These are phyloP conservation scores for Etheostoma cragini DNA, from an alignment of 2,113 vertebrate genomes.

Conservation along the genomic window DNA sequence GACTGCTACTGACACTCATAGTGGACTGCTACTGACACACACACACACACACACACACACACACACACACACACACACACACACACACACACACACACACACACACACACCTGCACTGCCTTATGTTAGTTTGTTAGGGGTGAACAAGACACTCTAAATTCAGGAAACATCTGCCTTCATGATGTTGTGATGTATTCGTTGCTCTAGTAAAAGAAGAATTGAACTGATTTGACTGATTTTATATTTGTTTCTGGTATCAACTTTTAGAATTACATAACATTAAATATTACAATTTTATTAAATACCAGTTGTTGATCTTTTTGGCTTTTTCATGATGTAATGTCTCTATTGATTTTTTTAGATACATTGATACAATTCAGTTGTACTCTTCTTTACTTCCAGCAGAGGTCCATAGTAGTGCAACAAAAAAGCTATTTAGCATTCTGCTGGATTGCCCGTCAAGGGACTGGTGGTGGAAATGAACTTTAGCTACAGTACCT, in stretches of 20 bases:
- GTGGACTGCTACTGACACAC: constrained; percentile 73
- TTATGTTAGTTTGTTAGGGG: not conserved
- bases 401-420: not conserved
- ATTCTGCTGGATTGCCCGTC: too few species aligned
- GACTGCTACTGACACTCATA: too few species aligned
- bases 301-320: not conserved
- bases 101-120: not conserved
- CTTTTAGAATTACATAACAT: not conserved
- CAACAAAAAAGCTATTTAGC: too few species aligned
- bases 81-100: not conserved
- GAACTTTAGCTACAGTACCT: too few species aligned
- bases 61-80: constrained; percentile 15
- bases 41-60: constrained; percentile 42
- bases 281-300: not conserved
- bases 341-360: not conserved
- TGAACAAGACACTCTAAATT: not conserved
- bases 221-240: not conserved
- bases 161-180: not conserved
- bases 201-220: not conserved
- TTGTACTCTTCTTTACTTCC: not conserved
- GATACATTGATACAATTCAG: not conserved
- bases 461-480: too few species aligned
- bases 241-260: not conserved
- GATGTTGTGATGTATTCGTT: not conserved
- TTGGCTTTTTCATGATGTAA: not conserved